These are phyloP conservation scores for Nephila pilipes DNA, from an alignment of 1,140 invertebrate genomes.

Conservation along the genomic window DNA sequence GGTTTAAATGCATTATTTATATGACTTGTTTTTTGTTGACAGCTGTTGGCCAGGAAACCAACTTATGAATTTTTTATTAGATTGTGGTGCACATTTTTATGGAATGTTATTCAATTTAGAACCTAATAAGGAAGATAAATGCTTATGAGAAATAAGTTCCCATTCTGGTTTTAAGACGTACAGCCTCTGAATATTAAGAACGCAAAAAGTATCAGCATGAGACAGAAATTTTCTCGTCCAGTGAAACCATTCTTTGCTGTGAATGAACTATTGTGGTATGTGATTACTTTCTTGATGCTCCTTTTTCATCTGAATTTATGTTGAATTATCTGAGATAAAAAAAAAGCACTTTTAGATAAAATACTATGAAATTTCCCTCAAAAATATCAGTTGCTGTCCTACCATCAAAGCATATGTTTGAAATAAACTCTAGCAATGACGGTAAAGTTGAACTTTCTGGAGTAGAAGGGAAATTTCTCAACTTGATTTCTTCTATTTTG, in stretches of 20 bases:
- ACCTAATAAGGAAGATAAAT: background rate
- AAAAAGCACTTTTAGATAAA: background rate
- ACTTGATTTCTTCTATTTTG: background rate
- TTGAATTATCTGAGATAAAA: background rate
- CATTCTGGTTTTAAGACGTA: background rate
- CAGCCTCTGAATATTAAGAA: no score
- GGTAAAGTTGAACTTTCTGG: background rate
- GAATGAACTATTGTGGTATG: background rate
- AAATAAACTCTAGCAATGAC: background rate
- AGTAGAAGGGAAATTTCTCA: conserved; percentile 7
- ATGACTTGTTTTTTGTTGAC: background rate
- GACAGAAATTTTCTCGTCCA: background rate
- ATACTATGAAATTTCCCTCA: conserved; percentile 5
- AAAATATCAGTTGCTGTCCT: background rate
- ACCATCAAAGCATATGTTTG: background rate
- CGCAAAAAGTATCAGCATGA: background rate
- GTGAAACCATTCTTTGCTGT: background rate
- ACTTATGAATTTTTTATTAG: background rate
- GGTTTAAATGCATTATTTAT: background rate
- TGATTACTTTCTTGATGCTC: background rate
- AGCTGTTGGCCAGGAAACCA: background rate
- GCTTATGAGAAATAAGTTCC: background rate
- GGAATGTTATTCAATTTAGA: background rate
- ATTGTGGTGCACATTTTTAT: background rate
- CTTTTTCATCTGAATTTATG: background rate